phyloP scores from a whole-genome alignment of 2,797 vertebrate genomes.

The Myotis pilosus region DNA sequence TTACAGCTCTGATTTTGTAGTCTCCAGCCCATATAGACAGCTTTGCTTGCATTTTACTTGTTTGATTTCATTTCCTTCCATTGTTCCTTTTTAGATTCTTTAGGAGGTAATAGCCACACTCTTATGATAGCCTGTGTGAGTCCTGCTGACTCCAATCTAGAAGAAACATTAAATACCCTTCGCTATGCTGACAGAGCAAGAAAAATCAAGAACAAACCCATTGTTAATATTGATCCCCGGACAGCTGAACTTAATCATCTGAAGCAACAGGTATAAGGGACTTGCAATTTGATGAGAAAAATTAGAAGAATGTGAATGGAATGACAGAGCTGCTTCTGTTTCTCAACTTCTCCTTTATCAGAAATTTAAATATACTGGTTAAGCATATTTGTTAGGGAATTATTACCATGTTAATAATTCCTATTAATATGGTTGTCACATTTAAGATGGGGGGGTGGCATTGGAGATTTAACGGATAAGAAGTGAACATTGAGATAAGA shows the following conservation, averaged over 20 bases:
- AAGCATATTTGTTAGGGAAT: not conserved
- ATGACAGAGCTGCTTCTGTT: not conserved
- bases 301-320: constrained; percentile 13
- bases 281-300: constrained; percentile 49
- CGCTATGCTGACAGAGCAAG: constrained; percentile 97
- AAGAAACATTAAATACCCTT: constrained; percentile 96
- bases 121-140: constrained; percentile 97
- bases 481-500: not conserved
- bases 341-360: constrained; percentile 42
- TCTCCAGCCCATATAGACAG: rapidly evolving
- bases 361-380: constrained; percentile 31
- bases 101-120: constrained; percentile 97
- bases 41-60: not conserved
- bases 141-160: constrained; percentile 96
- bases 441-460: constrained; percentile 11
- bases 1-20: not conserved
- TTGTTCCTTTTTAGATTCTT: constrained; percentile 86
- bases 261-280: constrained; percentile 89
- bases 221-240: constrained; percentile 93
- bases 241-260: constrained; percentile 90
- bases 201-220: constrained; percentile 97
- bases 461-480: constrained; percentile 19
- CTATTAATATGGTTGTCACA: constrained; percentile 19
- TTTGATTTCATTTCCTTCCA: not conserved
- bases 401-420: constrained; percentile 55